Evolutionary conservation across 2,888 invertebrate genomes (phyloP).

Genomic region (Agrochola macilenta): DNA sequence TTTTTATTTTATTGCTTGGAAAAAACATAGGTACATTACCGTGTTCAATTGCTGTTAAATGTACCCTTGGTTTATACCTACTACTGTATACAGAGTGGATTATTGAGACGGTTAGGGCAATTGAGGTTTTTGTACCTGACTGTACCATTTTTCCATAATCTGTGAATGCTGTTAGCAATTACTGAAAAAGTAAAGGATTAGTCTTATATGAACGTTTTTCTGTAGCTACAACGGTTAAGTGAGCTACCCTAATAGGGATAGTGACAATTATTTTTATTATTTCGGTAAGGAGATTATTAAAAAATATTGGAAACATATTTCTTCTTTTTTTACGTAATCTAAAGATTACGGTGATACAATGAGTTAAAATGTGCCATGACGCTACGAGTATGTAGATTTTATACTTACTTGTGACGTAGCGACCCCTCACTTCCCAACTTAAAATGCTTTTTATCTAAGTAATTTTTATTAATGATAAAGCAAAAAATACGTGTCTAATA

Average conservation of each 20-base stretch:
- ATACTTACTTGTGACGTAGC: no score
- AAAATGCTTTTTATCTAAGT: no score
- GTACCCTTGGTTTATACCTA: background rate
- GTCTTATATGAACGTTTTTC: background rate
- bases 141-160: background rate
- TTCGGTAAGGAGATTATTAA: no score
- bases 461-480: no score
- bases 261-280: no score
- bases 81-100: background rate
- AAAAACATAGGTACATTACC: background rate
- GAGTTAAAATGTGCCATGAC: no score
- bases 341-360: no score
- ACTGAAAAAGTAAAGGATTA: background rate
- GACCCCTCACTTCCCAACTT: no score
- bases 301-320: no score
- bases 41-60: background rate
- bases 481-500: no score
- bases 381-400: no score
- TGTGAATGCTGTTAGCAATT: background rate
- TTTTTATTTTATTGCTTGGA: background rate
- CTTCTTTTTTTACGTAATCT: no score
- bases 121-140: background rate
- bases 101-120: background rate
- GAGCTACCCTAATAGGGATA: background rate
- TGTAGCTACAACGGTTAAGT: background rate